Conservation (phyloP, 2,113 vertebrate species). For the Egretta garzetta region DNA sequence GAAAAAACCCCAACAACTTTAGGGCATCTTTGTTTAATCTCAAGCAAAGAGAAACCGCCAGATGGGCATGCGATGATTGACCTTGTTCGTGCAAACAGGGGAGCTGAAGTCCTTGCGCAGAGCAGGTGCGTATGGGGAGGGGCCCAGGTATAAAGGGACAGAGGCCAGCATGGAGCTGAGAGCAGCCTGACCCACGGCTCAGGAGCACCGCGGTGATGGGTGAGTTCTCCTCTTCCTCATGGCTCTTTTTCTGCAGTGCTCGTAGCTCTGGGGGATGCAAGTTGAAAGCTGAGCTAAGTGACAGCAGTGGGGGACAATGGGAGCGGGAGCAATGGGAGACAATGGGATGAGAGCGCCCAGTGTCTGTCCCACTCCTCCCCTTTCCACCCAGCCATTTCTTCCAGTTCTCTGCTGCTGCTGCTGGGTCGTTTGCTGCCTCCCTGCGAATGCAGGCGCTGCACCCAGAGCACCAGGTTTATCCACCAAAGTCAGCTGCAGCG, state of each 20-base stretch:
- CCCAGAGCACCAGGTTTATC: not conserved
- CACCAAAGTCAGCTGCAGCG: not conserved
- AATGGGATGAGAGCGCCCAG: not conserved
- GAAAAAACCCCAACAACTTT: not conserved
- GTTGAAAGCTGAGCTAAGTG: not conserved
- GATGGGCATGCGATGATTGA: not conserved
- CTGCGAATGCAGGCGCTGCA: not conserved
- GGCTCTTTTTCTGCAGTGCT: not conserved
- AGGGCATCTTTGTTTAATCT: not conserved
- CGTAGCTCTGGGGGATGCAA: not conserved
- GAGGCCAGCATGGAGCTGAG: not conserved
- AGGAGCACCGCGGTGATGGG: not conserved
- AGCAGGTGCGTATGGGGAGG: not conserved
- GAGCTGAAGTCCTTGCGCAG: not conserved
- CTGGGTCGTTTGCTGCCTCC: not conserved
- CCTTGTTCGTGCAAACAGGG: not conserved
- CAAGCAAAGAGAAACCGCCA: not conserved
- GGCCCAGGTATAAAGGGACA: not conserved
- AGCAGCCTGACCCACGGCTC: not conserved
- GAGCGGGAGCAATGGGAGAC: not conserved
- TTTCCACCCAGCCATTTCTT: not conserved
- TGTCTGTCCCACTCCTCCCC: not conserved
- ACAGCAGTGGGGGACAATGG: not conserved
- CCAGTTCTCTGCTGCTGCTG: not conserved
- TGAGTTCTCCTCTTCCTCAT: not conserved